Evolutionary conservation across 2,888 invertebrate species (phyloP), one percentile per base, ranked within the genome.

Genomic region (Tetanocera ferruginea): DNA sequence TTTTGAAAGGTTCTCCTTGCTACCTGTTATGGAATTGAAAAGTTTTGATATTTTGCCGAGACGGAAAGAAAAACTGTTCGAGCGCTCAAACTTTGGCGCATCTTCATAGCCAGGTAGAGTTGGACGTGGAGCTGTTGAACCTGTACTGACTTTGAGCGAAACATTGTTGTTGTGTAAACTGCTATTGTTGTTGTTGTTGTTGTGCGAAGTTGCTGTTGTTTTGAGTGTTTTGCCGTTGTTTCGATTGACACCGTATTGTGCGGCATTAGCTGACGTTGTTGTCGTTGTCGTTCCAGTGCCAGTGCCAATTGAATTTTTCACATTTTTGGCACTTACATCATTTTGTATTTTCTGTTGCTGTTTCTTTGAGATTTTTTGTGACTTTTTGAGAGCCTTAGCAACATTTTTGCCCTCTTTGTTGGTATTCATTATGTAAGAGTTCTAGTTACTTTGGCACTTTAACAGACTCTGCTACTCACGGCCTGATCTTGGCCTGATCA

Each of bases 281-380:
- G 71, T 34, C 25, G 75, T 25, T 28, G 31, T 19, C 5, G 55
- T 72, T 55, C 62, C 43, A 19, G 72, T 66, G 60, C n/a, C 55
- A 52, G 62, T 6, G 8, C 25, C 25, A 51, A 17, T 9, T 31
- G 78, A 49, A 67, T 82, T 81, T 75, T 90, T 93, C 92, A 91
- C 93, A 90, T 84, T 92, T 92, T 85, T 92, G 23, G 52, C 37
- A 17, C 28, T 78, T 90, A 69, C 93, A 86, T 86, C 93, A 92
- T 66, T 91, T 60, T 81, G 80, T n/a, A 81, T 70, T 28, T 81
- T 82, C 17, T 81, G 85, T 60, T 84, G 85, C 78, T 87, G 87
- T 78, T 85, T 86, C 78, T 85, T 87, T 76, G 81, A 83, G 66
- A 84, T 81, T 80, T 85, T 90, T 78, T 91, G 86, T 78, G 88